phyloP scores from a whole-genome alignment of 92 coral and sea anemone genomes.

The Heteractis magnifica region DNA sequence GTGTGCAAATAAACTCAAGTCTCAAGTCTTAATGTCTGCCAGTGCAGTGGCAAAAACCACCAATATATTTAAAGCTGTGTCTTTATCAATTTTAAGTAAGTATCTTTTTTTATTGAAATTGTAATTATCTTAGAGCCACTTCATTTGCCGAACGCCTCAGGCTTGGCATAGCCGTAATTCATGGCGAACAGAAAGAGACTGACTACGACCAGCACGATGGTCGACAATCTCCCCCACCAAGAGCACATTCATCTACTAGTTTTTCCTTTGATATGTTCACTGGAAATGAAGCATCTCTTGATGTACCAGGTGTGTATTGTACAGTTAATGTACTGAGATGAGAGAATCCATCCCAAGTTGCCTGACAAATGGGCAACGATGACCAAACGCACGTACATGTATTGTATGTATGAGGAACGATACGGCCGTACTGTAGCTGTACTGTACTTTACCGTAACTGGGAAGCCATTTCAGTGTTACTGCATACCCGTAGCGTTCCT shows the following conservation, averaged over 20 bases:
- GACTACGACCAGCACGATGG: slow-evolving; percentile 91
- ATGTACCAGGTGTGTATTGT: slow-evolving; percentile 58
- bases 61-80: too few species aligned
- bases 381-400: too few species aligned
- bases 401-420: too few species aligned
- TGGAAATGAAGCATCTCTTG: slow-evolving; percentile 42
- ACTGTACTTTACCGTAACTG: too few species aligned
- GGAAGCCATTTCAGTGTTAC: too few species aligned
- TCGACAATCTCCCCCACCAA: slow-evolving; percentile 95
- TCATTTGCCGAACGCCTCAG: slow-evolving; percentile 98
- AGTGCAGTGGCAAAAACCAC: too few species aligned
- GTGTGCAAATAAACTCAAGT: too few species aligned
- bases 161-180: slow-evolving; percentile 95
- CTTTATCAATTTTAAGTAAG: not conserved
- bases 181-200: slow-evolving; percentile 83
- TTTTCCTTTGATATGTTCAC: slow-evolving; percentile 62
- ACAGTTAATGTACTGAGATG: not conserved
- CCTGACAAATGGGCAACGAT: too few species aligned
- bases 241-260: slow-evolving; percentile 21
- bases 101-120: not conserved
- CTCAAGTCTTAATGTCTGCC: too few species aligned
- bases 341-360: not conserved
- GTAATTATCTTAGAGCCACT: slow-evolving; percentile 68
- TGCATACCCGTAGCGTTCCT: too few species aligned
- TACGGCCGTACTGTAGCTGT: too few species aligned